A percentile compares a stretch with the other conserved stretches of the same genome.
phyloP scores from a whole-genome alignment of 2,797 vertebrate species.

The Dermochelys coriacea region DNA sequence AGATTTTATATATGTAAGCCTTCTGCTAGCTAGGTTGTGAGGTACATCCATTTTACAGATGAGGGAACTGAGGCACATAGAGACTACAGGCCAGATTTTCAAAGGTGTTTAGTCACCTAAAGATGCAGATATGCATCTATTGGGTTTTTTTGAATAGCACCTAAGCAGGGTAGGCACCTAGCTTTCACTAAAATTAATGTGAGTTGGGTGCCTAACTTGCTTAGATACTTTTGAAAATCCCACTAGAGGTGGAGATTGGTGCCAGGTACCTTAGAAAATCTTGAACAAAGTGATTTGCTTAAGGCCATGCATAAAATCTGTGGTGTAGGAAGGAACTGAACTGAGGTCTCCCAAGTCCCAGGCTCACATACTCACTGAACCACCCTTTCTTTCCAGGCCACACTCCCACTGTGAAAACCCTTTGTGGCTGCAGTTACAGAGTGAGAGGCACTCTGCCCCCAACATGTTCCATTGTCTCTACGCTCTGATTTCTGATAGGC shows the following conservation, averaged over 20 bases:
- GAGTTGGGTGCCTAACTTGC: background rate
- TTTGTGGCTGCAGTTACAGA: background rate
- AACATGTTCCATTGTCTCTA: background rate
- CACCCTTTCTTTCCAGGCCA: background rate
- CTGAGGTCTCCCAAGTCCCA: background rate
- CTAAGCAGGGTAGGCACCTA: background rate
- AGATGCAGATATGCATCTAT: background rate
- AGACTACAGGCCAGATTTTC: background rate
- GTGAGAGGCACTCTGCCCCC: background rate
- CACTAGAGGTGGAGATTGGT: background rate
- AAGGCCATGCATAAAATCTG: background rate
- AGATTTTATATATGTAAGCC: background rate
- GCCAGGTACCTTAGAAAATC: background rate
- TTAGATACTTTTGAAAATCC: background rate
- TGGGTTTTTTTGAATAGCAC: background rate
- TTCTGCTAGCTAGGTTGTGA: background rate
- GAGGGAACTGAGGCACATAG: background rate
- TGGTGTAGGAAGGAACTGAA: background rate
- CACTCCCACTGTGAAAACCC: background rate
- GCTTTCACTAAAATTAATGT: background rate
- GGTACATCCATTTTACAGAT: background rate
- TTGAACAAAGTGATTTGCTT: background rate
- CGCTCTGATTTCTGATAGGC: background rate
- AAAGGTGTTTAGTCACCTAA: background rate
- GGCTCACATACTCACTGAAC: background rate